These are phyloP conservation scores for Protaetia brevitarsis DNA, from an alignment of 1,140 invertebrate genomes.

Conservation along the genomic window DNA sequence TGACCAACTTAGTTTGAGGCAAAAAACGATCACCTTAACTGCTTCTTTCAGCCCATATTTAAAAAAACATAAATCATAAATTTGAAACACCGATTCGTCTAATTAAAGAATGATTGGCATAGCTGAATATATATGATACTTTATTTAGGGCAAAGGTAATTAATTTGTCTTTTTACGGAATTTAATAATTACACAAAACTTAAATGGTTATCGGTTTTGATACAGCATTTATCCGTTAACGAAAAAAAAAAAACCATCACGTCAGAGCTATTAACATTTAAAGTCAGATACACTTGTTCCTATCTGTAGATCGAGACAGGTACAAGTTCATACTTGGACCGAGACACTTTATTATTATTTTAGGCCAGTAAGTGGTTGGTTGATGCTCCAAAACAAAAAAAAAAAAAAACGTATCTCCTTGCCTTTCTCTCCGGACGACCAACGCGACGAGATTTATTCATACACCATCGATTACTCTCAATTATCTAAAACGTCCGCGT, in stretches of 20 bases:
- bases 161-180: not conserved
- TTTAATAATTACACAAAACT: not conserved
- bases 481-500: not conserved
- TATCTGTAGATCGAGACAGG: slow-evolving; percentile 1
- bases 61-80: too few relatives aligned
- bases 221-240: not conserved
- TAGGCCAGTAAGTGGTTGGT: not conserved
- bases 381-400: too few relatives aligned
- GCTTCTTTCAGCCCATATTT: too few relatives aligned
- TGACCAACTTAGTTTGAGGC: too few relatives aligned
- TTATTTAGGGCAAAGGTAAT: not conserved
- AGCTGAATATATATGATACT: not conserved
- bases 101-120: too few relatives aligned
- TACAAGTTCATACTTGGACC: not conserved
- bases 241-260: not conserved
- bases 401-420: too few relatives aligned
- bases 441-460: slow-evolving; percentile 7
- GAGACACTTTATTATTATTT: slow-evolving; percentile 8
- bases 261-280: slow-evolving; percentile 5
- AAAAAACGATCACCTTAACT: too few relatives aligned
- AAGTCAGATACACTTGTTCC: not conserved
- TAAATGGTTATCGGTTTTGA: not conserved
- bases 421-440: not conserved
- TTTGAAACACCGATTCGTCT: too few relatives aligned
- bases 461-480: slow-evolving; percentile 12